These are phyloP conservation scores for Vannuccia rotundouncinata DNA, from an alignment of 2,888 invertebrate species.

Conservation along the genomic window DNA sequence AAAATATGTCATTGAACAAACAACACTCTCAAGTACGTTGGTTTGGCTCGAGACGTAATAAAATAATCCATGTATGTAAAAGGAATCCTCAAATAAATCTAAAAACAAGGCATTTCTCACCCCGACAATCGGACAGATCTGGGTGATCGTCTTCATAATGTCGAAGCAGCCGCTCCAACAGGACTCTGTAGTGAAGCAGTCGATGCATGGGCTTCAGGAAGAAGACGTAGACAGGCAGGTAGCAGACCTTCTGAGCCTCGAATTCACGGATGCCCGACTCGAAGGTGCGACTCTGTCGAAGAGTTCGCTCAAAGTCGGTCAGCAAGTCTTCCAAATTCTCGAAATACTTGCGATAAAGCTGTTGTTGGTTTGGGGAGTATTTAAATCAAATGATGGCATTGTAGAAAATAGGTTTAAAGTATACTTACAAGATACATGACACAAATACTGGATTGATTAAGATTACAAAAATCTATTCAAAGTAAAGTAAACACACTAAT, in stretches of 20 bases:
- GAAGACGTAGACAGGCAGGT: conserved; percentile 74
- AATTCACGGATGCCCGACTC: conserved; percentile 69
- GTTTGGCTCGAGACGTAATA: too few species aligned
- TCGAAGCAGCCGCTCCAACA: conserved; percentile 68
- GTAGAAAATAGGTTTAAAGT: too few species aligned
- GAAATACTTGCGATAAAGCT: conserved; percentile 59
- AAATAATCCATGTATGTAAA: too few species aligned
- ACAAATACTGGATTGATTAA: too few species aligned
- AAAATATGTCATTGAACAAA: too few species aligned
- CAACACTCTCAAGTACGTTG: too few species aligned
- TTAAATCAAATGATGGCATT: too few species aligned
- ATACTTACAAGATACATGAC: too few species aligned
- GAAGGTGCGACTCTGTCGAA: conserved; percentile 66
- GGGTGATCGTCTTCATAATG: conserved; percentile 61
- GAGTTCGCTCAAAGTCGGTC: conserved; percentile 71
- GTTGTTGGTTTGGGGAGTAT: too few species aligned
- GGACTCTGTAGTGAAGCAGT: conserved; percentile 72
- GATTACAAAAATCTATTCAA: too few species aligned
- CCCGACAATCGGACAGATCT: conserved; percentile 56
- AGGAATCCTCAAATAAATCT: too few species aligned
- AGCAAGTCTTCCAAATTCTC: conserved; percentile 70
- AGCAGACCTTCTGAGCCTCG: conserved; percentile 70
- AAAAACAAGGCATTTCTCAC: conserved; percentile 45
- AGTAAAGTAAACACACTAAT: too few species aligned
- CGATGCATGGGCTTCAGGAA: conserved; percentile 76